Conservation (phyloP, 2,888 invertebrate species). For the Zeuzera pyrina region DNA sequence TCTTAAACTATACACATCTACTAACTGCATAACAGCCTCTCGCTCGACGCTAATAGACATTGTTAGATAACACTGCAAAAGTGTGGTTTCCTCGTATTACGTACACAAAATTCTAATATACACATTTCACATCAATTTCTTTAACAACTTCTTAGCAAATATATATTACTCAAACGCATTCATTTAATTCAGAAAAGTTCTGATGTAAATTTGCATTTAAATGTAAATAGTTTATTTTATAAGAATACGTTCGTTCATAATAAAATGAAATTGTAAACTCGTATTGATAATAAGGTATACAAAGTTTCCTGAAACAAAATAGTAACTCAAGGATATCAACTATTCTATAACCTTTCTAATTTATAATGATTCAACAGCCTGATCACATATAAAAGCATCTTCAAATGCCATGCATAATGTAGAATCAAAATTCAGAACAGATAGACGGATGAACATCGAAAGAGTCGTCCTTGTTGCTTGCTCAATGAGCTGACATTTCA, state of each 20-base stretch:
- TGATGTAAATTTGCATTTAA: no score
- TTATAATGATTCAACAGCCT: constrained; percentile 57
- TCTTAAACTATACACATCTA: no score
- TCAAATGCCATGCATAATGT: constrained; percentile 35
- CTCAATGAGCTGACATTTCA: constrained; percentile 68
- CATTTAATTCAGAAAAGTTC: constrained; percentile 22
- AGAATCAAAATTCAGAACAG: neutral
- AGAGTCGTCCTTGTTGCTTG: constrained; percentile 70
- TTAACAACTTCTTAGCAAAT: constrained; percentile 29
- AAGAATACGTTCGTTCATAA: no score
- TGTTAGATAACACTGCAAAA: constrained; percentile 19
- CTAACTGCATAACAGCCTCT: no score
- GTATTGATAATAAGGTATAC: constrained; percentile 27
- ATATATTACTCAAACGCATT: constrained; percentile 28
- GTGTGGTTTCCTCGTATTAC: constrained; percentile 52
- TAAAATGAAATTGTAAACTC: no score
- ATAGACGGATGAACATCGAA: constrained; percentile 36
- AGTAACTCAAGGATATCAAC: constrained; percentile 60
- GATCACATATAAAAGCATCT: constrained; percentile 47
- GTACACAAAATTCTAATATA: constrained; percentile 27
- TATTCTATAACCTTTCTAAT: constrained; percentile 56
- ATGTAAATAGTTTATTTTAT: no score
- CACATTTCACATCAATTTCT: constrained; percentile 21
- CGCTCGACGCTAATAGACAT: constrained; percentile 1
- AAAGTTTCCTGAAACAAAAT: constrained; percentile 42